Percentiles rank a stretch among this genome's conserved stretches.
Evolutionary conservation across 37 sponge, comb jelly and placozoan genomes (phyloP).

Genomic region (Geodia barretti): DNA sequence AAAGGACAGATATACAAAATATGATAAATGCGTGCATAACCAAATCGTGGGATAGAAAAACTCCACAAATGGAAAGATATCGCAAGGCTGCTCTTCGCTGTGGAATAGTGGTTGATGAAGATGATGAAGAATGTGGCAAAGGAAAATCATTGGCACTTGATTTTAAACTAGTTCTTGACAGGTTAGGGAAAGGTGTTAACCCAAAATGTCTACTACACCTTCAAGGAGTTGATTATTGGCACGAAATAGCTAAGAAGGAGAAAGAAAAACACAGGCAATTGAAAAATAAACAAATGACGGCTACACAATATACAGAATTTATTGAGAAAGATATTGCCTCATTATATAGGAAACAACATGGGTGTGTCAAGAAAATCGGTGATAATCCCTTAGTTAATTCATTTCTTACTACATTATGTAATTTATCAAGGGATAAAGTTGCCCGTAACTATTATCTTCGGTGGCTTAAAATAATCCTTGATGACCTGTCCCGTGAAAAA

Average conservation of each 20-base stretch:
- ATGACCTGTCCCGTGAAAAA: conserved; percentile 7
- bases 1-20: not conserved
- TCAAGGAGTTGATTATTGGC: conserved; percentile 29
- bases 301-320: not conserved
- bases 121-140: conserved; percentile 11
- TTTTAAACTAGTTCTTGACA: not conserved
- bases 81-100: not conserved
- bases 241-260: conserved; percentile 25
- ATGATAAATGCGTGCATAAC: not conserved
- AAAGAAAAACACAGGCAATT: conserved; percentile 13
- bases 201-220: conserved; percentile 31
- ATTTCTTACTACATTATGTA: not conserved
- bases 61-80: not conserved
- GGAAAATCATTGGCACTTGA: not conserved
- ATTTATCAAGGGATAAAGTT: too few species aligned
- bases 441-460: not conserved
- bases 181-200: not conserved
- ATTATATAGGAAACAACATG: not conserved
- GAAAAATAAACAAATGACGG: not conserved
- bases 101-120: conserved; percentile 34
- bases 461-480: conserved; percentile 4
- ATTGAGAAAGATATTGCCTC: too few species aligned
- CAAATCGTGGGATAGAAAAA: not conserved
- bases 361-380: too few species aligned
- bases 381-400: too few species aligned